Conservation (phyloP, 2,888 invertebrate species). For the Agonopterix arenella region DNA sequence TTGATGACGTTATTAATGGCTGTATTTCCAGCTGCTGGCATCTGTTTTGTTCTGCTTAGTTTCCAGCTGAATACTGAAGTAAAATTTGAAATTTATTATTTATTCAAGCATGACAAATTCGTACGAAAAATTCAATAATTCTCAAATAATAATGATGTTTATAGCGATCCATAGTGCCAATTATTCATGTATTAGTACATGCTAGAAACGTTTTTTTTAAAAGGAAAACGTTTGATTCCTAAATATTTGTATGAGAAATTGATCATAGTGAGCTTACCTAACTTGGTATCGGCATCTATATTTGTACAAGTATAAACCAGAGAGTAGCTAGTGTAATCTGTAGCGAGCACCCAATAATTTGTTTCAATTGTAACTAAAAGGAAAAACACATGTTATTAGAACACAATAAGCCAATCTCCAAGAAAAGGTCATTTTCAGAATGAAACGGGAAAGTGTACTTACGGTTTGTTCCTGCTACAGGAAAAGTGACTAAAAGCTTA, state of each 20-base stretch:
- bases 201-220: no score
- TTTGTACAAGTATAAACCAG: conserved; percentile 80
- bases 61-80: conserved; percentile 53
- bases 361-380: conserved; percentile 31
- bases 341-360: conserved; percentile 79
- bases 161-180: conserved; percentile 11
- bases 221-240: neutral
- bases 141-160: neutral
- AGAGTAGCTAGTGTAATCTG: conserved; percentile 79
- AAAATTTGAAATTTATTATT: conserved; percentile 1
- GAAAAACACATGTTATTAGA: neutral
- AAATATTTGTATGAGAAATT: neutral
- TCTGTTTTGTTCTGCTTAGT: conserved; percentile 36
- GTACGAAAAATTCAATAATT: neutral
- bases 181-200: conserved; percentile 14
- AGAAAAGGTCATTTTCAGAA: neutral
- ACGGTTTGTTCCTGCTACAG: conserved; percentile 54
- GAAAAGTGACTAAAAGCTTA: conserved; percentile 79
- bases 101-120: neutral
- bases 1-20: conserved; percentile 27
- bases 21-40: conserved; percentile 16
- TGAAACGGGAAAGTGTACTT: conserved; percentile 3
- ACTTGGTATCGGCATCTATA: conserved; percentile 25
- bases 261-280: conserved; percentile 29
- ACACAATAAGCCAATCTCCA: neutral